Conservation (phyloP, 2,888 invertebrate genomes). For the Neoascia interrupta region DNA sequence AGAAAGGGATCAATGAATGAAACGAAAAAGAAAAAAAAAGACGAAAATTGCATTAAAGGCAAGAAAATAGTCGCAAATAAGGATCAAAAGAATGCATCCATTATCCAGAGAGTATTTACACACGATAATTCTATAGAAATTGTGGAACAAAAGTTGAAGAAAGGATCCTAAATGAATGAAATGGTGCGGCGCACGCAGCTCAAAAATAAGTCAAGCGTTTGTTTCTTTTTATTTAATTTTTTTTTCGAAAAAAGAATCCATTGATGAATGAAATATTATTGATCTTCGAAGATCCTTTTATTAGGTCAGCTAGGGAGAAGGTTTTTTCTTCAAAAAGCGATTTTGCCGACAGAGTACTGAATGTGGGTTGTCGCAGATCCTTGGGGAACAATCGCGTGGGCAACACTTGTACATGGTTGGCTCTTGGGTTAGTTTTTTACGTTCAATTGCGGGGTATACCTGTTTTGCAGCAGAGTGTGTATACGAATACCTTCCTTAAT, state of each 20-base stretch:
- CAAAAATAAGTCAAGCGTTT: constrained; percentile 52
- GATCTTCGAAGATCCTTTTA: constrained; percentile 54
- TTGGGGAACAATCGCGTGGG: constrained; percentile 47
- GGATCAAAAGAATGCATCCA: constrained; percentile 45
- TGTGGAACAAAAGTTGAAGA: constrained; percentile 41
- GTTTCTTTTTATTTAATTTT: background rate
- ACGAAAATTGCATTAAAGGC: constrained; percentile 38
- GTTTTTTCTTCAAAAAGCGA: constrained; percentile 10
- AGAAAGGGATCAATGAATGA: constrained; percentile 7
- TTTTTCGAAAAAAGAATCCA: constrained; percentile 9
- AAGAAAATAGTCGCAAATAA: constrained; percentile 59
- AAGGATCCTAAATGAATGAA: constrained; percentile 42
- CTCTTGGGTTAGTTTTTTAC: constrained; percentile 1
- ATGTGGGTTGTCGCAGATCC: constrained; percentile 12
- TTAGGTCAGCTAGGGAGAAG: constrained; percentile 27
- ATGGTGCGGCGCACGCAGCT: constrained; percentile 56
- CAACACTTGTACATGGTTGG: constrained; percentile 48
- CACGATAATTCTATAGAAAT: constrained; percentile 65
- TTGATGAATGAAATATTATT: constrained; percentile 65
- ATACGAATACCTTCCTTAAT: background rate
- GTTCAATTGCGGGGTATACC: constrained; percentile 1
- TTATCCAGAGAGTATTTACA: constrained; percentile 57
- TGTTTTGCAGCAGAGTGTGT: background rate
- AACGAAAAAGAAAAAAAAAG: constrained; percentile 16
- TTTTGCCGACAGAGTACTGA: constrained; percentile 37